Evolutionary conservation across 2,888 invertebrate species (phyloP).

Genomic region (Iselma pallidipennis): DNA sequence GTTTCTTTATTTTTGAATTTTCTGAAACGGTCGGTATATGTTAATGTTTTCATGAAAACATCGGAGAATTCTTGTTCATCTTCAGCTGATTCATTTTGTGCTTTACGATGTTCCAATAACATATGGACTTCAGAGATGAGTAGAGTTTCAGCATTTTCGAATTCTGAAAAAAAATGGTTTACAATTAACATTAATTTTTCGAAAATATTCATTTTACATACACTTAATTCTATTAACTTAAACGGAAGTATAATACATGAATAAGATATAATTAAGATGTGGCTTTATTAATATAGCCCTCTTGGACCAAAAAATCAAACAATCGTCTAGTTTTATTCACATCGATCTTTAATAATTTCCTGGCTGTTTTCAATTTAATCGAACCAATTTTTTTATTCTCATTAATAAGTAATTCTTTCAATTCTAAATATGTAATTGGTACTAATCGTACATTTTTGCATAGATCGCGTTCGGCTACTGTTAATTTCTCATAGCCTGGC

Average conservation of each 20-base stretch:
- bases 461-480: conserved; percentile 70
- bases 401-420: conserved; percentile 71
- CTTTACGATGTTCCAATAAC: conserved; percentile 94
- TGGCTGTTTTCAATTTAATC: conserved; percentile 78
- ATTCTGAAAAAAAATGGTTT: conserved; percentile 67
- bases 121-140: conserved; percentile 96
- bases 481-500: conserved; percentile 77
- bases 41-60: conserved; percentile 96
- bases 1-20: conserved; percentile 99
- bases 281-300: conserved; percentile 72
- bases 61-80: conserved; percentile 98
- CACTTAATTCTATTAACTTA: not conserved
- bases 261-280: conserved; percentile 7
- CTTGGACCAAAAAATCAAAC: conserved; percentile 74
- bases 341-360: conserved; percentile 86
- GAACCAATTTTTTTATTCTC: conserved; percentile 79
- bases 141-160: conserved; percentile 97
- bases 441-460: conserved; percentile 76
- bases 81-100: conserved; percentile 97
- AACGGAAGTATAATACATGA: not conserved
- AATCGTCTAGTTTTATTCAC: conserved; percentile 91
- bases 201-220: not conserved
- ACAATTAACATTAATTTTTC: not conserved
- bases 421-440: conserved; percentile 78
- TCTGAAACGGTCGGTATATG: conserved; percentile 93